These are phyloP conservation scores for Tachysurus fulvidraco DNA, from an alignment of 2,113 vertebrate species.

Conservation along the genomic window DNA sequence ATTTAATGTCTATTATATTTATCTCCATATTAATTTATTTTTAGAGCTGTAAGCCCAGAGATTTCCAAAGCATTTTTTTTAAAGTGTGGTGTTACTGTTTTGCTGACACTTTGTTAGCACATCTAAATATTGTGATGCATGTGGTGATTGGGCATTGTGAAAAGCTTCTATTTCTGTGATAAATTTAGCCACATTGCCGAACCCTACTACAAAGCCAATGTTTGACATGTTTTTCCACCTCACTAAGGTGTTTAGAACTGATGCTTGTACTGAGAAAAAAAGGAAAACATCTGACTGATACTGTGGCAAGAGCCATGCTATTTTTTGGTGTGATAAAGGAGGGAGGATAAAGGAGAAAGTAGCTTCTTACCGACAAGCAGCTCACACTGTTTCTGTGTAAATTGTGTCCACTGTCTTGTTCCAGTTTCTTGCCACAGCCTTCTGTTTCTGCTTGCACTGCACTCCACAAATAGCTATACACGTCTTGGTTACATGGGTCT, in stretches of 20 bases:
- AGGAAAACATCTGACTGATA: neutral
- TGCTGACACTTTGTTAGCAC: neutral
- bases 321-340: neutral
- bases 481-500: neutral
- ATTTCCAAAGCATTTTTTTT: neutral
- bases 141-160: neutral
- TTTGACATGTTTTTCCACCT: neutral
- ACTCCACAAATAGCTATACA: constrained; percentile 15
- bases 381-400: constrained; percentile 3
- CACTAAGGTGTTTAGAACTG: neutral
- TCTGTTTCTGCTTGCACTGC: constrained; percentile 5
- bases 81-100: neutral
- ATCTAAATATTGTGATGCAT: neutral
- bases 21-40: neutral
- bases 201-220: neutral
- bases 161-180: neutral
- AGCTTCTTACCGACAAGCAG: constrained; percentile 35
- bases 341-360: neutral
- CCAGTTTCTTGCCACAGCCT: neutral
- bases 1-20: neutral
- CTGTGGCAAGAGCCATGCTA: neutral
- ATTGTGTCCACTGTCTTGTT: neutral
- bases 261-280: neutral
- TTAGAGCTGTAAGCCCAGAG: neutral
- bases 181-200: neutral